Percentiles rank a stretch among this genome's conserved stretches.
Conservation (phyloP, 2,888 invertebrate species). For the Chalcis sispes region DNA sequence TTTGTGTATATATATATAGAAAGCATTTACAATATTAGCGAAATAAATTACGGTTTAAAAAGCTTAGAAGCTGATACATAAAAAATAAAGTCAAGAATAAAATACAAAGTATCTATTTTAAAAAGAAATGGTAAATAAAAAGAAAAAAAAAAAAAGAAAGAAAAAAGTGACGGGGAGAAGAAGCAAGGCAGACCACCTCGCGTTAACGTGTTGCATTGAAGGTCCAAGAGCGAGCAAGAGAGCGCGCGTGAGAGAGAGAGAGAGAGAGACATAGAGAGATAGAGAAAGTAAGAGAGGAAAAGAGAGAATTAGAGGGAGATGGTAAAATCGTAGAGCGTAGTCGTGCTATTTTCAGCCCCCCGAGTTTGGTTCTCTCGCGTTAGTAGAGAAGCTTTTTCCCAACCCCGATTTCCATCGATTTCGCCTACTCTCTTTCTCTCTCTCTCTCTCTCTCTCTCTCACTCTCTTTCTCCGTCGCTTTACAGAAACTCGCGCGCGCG, state of each 20-base stretch:
- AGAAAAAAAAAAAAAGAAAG: not conserved
- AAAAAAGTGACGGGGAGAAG: not conserved
- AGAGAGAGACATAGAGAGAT: not conserved
- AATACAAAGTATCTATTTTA: no score
- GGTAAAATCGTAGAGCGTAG: no score
- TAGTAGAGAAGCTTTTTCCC: slow-evolving; percentile 58
- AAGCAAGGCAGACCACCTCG: not conserved
- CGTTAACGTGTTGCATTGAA: slow-evolving; percentile 27
- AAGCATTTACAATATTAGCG: no score
- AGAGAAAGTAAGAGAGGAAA: not conserved
- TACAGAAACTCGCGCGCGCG: no score
- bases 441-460: slow-evolving; percentile 56
- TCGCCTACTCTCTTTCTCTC: slow-evolving; percentile 54
- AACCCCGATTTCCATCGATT: slow-evolving; percentile 62
- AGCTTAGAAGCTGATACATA: no score
- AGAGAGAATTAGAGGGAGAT: no score
- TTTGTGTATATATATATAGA: no score
- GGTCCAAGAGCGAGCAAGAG: slow-evolving; percentile 8
- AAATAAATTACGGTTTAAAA: no score
- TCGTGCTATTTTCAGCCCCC: slow-evolving; percentile 59
- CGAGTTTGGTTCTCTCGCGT: slow-evolving; percentile 56
- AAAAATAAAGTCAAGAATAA: no score
- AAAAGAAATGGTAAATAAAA: not conserved
- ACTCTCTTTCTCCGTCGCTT: slow-evolving; percentile 42
- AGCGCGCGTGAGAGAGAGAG: not conserved